Evolutionary conservation across 2,888 invertebrate genomes (phyloP), one percentile per base, ranked within the genome.

Genomic region (Brassicogethes aeneus): DNA sequence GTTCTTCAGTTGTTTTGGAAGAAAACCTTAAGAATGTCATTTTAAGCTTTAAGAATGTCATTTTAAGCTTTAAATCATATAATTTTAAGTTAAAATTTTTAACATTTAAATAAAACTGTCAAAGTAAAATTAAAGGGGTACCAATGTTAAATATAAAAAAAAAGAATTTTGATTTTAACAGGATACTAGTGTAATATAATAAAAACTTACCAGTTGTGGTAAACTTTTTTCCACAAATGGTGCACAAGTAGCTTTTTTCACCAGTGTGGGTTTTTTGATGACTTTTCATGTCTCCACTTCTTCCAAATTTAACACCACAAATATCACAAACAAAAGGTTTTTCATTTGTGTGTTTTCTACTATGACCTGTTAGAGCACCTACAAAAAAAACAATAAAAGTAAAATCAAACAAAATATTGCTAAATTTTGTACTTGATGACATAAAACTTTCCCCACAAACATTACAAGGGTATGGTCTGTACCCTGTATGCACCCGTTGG

Each of bases 231-330:
- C 48, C 42, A 43, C 64, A 65, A 34, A 59, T 52, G 3, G 44
- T 53, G 42, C 64, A 64, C 17, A 48, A 50, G 40, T 47, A 56
- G 2, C 56, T 55, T 41, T 44, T 44, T 15, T 39, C 17, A 14
- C 54, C 55, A 14, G 47, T 51, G 37, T 60, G 62, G 14, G 45
- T 51, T 35, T 55, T 53, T 41, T 60, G 56, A 37, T 66, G 66
- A 40, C 58, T 61, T 41, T 62, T 64, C 36, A 64, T 54, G 53
- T 64, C 65, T 30, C 54, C 60, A 2, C 56, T 54, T 47, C 63
- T 64, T 1, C 62, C 57, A 46, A 64, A 66, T 0, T 61, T 53
- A 40, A 63, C 64, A 1, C 59, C 48, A 45, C 66, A 66, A 12
- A 43, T 41, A 32, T 54, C 48, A 46, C 66, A 41, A 33, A 41